These are phyloP conservation scores for Prunella fulvescens DNA, from an alignment of 2,113 vertebrate species.

Conservation along the genomic window DNA sequence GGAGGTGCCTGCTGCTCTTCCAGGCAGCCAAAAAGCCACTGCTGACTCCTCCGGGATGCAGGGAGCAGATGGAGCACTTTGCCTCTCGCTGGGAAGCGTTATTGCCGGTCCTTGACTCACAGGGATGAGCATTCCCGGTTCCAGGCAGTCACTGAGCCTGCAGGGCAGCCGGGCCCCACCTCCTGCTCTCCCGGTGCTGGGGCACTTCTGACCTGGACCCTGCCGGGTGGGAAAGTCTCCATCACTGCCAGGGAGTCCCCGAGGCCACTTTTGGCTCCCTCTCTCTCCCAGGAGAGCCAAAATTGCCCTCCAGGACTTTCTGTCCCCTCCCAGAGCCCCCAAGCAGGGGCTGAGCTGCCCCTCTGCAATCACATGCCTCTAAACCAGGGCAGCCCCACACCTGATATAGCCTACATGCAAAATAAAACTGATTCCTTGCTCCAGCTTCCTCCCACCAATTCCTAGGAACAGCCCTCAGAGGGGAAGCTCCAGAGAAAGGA, in stretches of 20 bases:
- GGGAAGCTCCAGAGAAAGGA: not conserved
- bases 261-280: not conserved
- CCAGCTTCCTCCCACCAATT: not conserved
- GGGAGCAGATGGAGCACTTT: not conserved
- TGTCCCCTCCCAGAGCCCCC: rapidly evolving
- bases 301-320: rapidly evolving
- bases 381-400: not conserved
- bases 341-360: not conserved
- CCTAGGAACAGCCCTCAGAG: not conserved
- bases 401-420: not conserved
- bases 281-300: rapidly evolving
- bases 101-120: not conserved
- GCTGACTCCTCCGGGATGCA: rapidly evolving
- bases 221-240: not conserved
- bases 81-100: not conserved
- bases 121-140: not conserved
- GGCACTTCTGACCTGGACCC: not conserved
- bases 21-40: not conserved
- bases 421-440: not conserved
- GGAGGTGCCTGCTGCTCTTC: rapidly evolving
- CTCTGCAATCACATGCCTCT: rapidly evolving
- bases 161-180: not conserved
- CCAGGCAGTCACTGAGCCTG: not conserved
- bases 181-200: rapidly evolving
- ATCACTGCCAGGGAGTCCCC: rapidly evolving